phyloP scores from a whole-genome alignment of 1,140 invertebrate species.

The Metaphire vulgaris region DNA sequence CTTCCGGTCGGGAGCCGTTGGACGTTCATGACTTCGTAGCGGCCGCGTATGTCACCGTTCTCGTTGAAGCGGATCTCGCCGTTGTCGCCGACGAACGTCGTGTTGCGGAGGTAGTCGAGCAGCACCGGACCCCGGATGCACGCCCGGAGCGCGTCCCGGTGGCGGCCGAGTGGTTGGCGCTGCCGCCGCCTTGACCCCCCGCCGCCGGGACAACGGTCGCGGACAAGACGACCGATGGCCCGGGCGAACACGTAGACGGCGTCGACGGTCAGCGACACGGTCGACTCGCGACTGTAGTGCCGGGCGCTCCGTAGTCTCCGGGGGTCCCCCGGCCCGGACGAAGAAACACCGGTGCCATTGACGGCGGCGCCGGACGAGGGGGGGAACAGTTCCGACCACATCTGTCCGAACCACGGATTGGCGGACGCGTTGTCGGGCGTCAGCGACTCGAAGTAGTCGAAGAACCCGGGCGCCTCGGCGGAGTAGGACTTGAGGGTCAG shows the following conservation, averaged over 20 bases:
- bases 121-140: conserved; percentile 34
- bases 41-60: conserved; percentile 36
- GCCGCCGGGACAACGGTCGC: conserved; percentile 8
- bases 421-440: neutral
- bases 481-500: conserved; percentile 18
- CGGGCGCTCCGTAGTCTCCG: neutral
- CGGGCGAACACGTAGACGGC: conserved; percentile 23
- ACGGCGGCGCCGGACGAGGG: neutral
- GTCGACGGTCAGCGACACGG: conserved; percentile 13
- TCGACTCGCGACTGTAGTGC: neutral
- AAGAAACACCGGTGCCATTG: neutral
- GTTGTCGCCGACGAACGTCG: conserved; percentile 33
- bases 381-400: conserved; percentile 26
- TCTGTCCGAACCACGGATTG: conserved; percentile 29
- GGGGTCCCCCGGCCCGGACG: neutral
- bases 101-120: conserved; percentile 31
- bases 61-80: conserved; percentile 38
- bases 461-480: conserved; percentile 4
- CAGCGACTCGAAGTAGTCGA: conserved; percentile 20
- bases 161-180: no score
- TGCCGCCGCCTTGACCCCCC: conserved; percentile 26
- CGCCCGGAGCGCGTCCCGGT: neutral
- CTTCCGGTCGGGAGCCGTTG: conserved; percentile 3
- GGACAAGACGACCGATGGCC: conserved; percentile 20
- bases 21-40: conserved; percentile 26